Evolutionary conservation across 2,113 vertebrate genomes (phyloP).

Genomic region (Gopherus flavomarginatus): DNA sequence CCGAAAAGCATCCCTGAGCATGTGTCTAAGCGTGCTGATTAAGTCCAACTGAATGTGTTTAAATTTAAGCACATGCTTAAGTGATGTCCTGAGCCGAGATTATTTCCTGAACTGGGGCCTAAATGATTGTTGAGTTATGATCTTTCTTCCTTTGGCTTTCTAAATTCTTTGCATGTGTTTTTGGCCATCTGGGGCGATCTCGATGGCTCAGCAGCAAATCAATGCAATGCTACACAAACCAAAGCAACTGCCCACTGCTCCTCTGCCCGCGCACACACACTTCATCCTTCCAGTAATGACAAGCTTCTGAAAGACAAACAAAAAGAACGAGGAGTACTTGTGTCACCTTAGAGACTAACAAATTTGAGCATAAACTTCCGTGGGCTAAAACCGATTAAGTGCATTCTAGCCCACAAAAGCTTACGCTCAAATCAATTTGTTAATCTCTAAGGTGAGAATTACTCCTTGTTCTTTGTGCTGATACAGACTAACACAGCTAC

Average conservation of each 20-base stretch:
- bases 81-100: accelerated
- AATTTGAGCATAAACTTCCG: too few species aligned
- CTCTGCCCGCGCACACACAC: neutral
- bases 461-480: too few species aligned
- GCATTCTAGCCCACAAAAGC: too few species aligned
- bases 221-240: neutral
- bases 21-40: too few species aligned
- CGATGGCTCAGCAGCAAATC: neutral
- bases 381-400: too few species aligned
- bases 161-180: neutral
- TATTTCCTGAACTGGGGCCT: neutral
- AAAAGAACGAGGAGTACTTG: too few species aligned
- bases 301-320: neutral
- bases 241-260: neutral
- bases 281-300: neutral
- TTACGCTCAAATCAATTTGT: too few species aligned
- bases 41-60: too few species aligned
- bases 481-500: too few species aligned
- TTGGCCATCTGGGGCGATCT: neutral
- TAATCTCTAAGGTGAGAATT: too few species aligned
- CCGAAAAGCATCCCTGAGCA: too few species aligned
- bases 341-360: too few species aligned
- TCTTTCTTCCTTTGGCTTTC: neutral
- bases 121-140: neutral
- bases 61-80: neutral